phyloP scores from a whole-genome alignment of 2,888 invertebrate genomes.

The Celastrina argiolus region DNA sequence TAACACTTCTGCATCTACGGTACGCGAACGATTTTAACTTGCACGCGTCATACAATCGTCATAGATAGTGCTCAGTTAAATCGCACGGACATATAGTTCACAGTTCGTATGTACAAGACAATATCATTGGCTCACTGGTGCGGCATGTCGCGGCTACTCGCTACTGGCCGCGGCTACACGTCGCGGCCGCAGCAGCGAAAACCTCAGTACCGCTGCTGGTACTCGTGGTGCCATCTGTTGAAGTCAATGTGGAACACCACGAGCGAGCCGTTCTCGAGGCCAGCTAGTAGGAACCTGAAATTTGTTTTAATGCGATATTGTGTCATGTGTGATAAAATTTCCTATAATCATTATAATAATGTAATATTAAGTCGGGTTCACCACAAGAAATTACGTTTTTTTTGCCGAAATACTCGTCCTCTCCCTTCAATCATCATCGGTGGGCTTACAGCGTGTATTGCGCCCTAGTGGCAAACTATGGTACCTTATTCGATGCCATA shows the following conservation, averaged over 20 bases:
- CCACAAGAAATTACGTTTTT: no score
- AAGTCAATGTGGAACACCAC: slow-evolving; percentile 99
- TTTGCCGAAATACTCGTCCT: no score
- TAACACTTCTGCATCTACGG: neutral
- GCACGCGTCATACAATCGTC: no score
- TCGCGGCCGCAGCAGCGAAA: slow-evolving; percentile 31
- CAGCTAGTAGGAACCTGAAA: slow-evolving; percentile 95
- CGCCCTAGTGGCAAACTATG: no score
- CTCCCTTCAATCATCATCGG: no score
- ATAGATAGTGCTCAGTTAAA: no score
- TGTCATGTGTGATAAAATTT: no score
- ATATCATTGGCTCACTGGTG: slow-evolving; percentile 1
- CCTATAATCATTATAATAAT: no score
- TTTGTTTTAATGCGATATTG: neutral
- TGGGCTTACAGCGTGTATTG: no score
- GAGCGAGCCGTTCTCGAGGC: slow-evolving; percentile 97
- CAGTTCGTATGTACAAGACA: slow-evolving; percentile 1
- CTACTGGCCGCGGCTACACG: slow-evolving; percentile 26
- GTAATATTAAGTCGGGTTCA: no score
- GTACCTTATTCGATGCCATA: no score
- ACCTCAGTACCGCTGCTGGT: slow-evolving; percentile 92
- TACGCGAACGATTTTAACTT: no score
- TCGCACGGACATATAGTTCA: neutral
- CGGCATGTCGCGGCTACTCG: slow-evolving; percentile 20
- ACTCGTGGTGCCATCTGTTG: slow-evolving; percentile 98